Evolutionary conservation across 2,797 vertebrate species (phyloP), one percentile per base, ranked within the genome.

Genomic region (Coreius guichenoti): DNA sequence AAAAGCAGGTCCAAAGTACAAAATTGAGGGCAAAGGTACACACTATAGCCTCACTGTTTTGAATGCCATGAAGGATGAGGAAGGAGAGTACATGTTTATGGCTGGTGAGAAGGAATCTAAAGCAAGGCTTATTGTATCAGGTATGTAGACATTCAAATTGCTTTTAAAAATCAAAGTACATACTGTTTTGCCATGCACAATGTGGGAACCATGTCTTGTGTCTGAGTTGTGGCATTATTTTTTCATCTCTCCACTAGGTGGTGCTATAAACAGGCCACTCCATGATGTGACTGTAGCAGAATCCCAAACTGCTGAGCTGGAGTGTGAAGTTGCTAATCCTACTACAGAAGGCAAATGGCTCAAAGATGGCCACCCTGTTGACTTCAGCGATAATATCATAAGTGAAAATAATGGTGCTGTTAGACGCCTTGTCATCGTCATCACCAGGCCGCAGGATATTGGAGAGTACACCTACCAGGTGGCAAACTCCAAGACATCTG

Each of bases 61-160:
- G 39, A 97, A 98, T 87, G 92, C 97, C 93, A 99, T 99, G 98
- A 99, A 99, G 93, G 98, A 99, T 69, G 97, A 98, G 89, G 98
- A 99, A 93, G 98, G 98, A 89, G 93, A 97, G 88, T 99, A 99
- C 81, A 92, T 92, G 61, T 98, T 99, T 94, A 95, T 96, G 76
- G 98, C 98, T 87, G 98, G 98, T 74, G 97, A 98, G 89, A 96
- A 99, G 93, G 97, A 95, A 81, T 98, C 97, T 85, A 96, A 95
- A 80, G 98, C 97, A 88, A 97, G 93, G 39, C 96, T 99, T 87
- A 96, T 94, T 5, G 98, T 99, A 89, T 97, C 98, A 91, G 98
- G 98, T 99, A 92, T 0, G 85, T 86, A 67, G 29, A 39, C 19
- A 43, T 63, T 73, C 45, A 77, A 13, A 65, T 39, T 21, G 31